Conservation (phyloP, 2,888 invertebrate genomes). For the Lycia hirtaria region DNA sequence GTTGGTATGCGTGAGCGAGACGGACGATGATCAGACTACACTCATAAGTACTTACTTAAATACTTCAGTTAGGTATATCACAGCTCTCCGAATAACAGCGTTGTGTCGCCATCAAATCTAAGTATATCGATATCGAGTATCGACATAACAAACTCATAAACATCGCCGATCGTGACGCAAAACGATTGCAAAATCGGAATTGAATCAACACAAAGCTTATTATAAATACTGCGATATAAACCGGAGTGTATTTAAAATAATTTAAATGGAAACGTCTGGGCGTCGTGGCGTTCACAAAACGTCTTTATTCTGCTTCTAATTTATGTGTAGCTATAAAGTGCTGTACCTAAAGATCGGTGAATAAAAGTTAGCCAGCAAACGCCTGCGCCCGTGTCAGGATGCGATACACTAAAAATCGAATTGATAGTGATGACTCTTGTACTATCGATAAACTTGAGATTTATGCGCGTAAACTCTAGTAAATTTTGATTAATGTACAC, state of each 20-base stretch:
- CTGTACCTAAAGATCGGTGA: conserved; percentile 74
- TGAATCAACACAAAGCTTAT: conserved; percentile 74
- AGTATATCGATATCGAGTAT: conserved; percentile 24
- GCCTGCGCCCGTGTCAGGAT: conserved; percentile 59
- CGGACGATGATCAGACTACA: no score
- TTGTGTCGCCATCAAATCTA: not conserved
- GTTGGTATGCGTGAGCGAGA: no score
- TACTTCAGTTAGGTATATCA: no score
- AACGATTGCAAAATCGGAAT: conserved; percentile 59
- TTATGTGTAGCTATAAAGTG: conserved; percentile 76
- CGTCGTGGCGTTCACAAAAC: conserved; percentile 72
- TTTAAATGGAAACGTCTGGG: conserved; percentile 76
- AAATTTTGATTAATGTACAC: no score
- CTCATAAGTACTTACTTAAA: no score
- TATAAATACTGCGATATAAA: conserved; percentile 65
- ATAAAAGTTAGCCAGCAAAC: conserved; percentile 71
- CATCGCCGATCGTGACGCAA: conserved; percentile 46
- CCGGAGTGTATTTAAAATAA: conserved; percentile 72
- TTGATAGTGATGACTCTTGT: conserved; percentile 46
- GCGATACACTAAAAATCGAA: conserved; percentile 64
- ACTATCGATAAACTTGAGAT: conserved; percentile 49
- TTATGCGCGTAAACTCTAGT: not conserved
- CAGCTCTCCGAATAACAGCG: not conserved
- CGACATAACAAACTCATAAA: conserved; percentile 45
- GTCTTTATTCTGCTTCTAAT: conserved; percentile 77